Evolutionary conservation across 2,888 invertebrate species (phyloP).

Genomic region (Dusona sp.): DNA sequence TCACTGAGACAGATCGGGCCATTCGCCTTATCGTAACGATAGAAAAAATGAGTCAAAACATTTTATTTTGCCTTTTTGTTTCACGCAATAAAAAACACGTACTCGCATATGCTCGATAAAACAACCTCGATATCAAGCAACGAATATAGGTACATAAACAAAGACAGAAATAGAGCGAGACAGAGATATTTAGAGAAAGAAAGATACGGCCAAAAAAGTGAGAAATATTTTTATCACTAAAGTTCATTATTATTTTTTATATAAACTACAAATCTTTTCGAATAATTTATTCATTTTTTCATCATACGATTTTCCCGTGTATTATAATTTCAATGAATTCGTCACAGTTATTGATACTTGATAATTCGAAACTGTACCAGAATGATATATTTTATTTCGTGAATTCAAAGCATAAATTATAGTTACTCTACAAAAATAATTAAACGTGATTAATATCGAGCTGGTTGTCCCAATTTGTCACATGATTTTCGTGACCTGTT

Average conservation of each 20-base stretch:
- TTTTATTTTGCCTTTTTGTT: slow-evolving; percentile 7
- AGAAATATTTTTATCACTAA: background rate
- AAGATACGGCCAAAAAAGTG: background rate
- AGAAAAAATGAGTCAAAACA: slow-evolving; percentile 1
- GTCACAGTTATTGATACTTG: too few species aligned
- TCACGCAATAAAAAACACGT: background rate
- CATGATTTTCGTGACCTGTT: background rate
- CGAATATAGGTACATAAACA: background rate
- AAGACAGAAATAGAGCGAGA: background rate
- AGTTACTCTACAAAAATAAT: background rate
- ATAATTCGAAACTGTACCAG: too few species aligned
- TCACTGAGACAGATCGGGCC: slow-evolving; percentile 20
- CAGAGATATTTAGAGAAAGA: background rate
- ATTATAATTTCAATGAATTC: too few species aligned
- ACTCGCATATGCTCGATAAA: slow-evolving; percentile 22
- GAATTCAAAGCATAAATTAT: background rate
- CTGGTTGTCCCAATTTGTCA: background rate
- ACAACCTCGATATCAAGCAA: background rate
- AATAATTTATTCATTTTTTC: background rate
- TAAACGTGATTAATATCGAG: background rate
- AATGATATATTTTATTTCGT: background rate
- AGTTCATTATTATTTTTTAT: background rate
- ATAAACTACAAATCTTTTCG: background rate
- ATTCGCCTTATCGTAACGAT: slow-evolving; percentile 15
- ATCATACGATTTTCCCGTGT: too few species aligned